Evolutionary conservation across 2,888 invertebrate species (phyloP).

Genomic region (Malacosoma neustria): DNA sequence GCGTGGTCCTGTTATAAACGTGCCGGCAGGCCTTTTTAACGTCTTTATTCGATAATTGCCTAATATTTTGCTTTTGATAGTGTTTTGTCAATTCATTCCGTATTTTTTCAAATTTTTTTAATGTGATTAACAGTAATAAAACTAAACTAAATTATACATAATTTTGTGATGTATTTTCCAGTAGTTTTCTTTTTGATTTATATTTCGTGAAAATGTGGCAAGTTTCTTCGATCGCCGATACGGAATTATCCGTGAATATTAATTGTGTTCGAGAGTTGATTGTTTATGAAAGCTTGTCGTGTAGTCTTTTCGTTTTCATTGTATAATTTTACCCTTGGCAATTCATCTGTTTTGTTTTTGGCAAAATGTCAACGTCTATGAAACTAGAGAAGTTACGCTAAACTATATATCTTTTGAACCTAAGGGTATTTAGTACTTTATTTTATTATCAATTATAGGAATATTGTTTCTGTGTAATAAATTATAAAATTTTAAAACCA

Average conservation of each 20-base stretch:
- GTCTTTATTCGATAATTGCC: background rate
- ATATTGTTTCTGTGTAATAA: no score
- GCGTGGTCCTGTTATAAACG: slow-evolving; percentile 26
- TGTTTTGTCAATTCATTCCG: background rate
- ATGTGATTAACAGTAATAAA: background rate
- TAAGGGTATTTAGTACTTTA: no score
- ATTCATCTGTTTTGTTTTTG: slow-evolving; percentile 34
- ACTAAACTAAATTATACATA: background rate
- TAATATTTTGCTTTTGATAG: background rate
- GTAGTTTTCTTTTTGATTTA: background rate
- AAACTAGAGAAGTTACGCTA: slow-evolving; percentile 15
- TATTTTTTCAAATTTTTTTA: background rate
- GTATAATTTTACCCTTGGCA: slow-evolving; percentile 35
- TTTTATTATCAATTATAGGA: no score
- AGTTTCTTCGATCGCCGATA: no score
- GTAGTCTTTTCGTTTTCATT: slow-evolving; percentile 5
- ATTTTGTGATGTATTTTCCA: background rate
- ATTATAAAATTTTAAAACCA: no score
- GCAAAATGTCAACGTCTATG: slow-evolving; percentile 33
- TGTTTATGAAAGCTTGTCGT: slow-evolving; percentile 3
- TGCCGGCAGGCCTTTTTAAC: slow-evolving; percentile 14
- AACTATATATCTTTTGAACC: no score
- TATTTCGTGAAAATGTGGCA: slow-evolving; percentile 1
- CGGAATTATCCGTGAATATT: no score
- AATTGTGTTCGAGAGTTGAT: no score